Conservation (phyloP, 35 echinoderm and acorn worm species). For the Stichopus chloronotus region DNA sequence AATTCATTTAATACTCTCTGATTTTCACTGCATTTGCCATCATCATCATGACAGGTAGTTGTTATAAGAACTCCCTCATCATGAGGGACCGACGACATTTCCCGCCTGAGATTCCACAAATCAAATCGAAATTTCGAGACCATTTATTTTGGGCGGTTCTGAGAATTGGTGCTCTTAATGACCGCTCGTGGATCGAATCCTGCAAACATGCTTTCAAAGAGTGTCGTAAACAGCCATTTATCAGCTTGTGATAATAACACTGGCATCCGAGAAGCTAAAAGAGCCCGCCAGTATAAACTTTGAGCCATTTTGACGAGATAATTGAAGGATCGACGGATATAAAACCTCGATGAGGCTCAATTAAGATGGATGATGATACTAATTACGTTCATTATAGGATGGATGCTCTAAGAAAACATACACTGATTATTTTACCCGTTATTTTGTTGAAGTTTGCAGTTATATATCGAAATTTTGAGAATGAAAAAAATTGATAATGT, state of each 20-base stretch:
- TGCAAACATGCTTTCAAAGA: conserved; percentile 43
- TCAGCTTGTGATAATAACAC: conserved; percentile 5
- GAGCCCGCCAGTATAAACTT: conserved; percentile 34
- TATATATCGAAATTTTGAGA: too few species aligned
- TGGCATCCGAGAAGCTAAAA: conserved; percentile 29
- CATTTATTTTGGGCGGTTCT: not conserved
- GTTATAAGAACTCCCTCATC: too few species aligned
- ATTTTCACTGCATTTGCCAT: too few species aligned
- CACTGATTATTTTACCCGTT: too few species aligned
- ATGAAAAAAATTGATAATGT: too few species aligned
- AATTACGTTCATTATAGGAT: not conserved
- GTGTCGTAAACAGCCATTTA: conserved; percentile 50
- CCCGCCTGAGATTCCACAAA: not conserved
- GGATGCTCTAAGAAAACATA: conserved; percentile 6
- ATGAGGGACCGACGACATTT: too few species aligned
- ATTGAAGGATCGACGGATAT: conserved; percentile 27
- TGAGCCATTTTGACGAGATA: conserved; percentile 42
- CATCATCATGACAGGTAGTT: too few species aligned
- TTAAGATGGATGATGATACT: not conserved
- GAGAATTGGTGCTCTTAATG: conserved; percentile 25
- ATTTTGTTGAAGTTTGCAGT: too few species aligned
- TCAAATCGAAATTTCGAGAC: conserved; percentile 10
- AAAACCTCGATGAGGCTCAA: conserved; percentile 8
- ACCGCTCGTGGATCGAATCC: conserved; percentile 23
- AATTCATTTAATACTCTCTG: too few species aligned